A percentile compares a stretch with the other conserved stretches of the same genome.
Conservation (phyloP, 2,888 invertebrate genomes). For the Diplazon laetatorius region DNA sequence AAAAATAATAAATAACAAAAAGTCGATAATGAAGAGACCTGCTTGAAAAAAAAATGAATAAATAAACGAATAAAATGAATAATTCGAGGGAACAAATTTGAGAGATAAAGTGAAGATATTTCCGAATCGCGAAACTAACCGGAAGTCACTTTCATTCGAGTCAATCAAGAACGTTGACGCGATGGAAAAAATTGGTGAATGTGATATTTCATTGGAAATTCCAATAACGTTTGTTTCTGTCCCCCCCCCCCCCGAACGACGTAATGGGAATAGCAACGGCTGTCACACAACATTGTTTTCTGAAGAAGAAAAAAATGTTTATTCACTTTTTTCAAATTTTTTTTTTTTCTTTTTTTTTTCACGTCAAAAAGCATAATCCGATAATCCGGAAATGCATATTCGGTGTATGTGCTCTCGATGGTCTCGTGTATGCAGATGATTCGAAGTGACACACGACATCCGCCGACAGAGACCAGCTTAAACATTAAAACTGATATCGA, state of each 20-base stretch:
- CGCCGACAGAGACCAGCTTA: slow-evolving; percentile 42
- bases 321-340: too few relatives aligned
- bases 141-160: neutral
- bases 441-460: slow-evolving; percentile 20
- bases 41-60: too few relatives aligned
- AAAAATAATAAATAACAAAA: too few relatives aligned
- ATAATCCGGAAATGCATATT: slow-evolving; percentile 35
- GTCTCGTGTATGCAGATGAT: slow-evolving; percentile 21
- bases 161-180: neutral
- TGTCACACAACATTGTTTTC: slow-evolving; percentile 12
- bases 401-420: slow-evolving; percentile 11
- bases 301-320: too few relatives aligned
- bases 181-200: slow-evolving; percentile 3
- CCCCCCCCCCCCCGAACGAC: neutral
- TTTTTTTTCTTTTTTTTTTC: slow-evolving; percentile 1
- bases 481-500: slow-evolving; percentile 48
- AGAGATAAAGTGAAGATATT: too few relatives aligned
- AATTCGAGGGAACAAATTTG: too few relatives aligned
- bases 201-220: neutral
- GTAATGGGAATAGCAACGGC: neutral
- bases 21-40: too few relatives aligned
- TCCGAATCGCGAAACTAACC: too few relatives aligned
- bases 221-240: slow-evolving; percentile 12
- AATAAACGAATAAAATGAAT: too few relatives aligned
- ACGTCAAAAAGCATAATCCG: neutral